A percentile compares a stretch with the other conserved stretches of the same genome.
phyloP scores from a whole-genome alignment of 2,797 vertebrate genomes.

The Sylvia borin region DNA sequence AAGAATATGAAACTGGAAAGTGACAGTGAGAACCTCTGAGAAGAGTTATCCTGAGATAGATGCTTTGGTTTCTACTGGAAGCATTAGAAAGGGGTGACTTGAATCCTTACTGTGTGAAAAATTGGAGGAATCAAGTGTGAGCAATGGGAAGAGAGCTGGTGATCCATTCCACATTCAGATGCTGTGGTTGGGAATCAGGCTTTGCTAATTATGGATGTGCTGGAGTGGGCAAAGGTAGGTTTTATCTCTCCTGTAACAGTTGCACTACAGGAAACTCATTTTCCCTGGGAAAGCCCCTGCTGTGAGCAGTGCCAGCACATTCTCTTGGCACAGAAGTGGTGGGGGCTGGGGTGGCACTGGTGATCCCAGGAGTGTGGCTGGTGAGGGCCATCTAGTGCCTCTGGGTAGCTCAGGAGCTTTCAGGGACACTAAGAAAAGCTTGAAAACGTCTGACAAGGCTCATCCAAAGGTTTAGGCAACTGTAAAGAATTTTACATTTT shows the following conservation, averaged over 20 bases:
- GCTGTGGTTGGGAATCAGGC: neutral
- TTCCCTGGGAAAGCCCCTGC: neutral
- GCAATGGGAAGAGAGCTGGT: neutral
- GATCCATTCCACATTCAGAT: neutral
- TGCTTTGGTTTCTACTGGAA: neutral
- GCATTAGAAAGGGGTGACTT: neutral
- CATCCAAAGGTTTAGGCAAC: neutral
- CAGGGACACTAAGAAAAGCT: neutral
- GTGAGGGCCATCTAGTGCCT: neutral
- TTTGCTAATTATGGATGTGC: neutral
- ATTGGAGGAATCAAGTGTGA: neutral
- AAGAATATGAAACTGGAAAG: neutral
- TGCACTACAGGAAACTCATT: neutral
- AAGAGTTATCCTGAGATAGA: neutral
- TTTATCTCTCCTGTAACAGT: neutral
- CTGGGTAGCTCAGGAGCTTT: neutral
- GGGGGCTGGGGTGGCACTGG: neutral
- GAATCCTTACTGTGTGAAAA: neutral
- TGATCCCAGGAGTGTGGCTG: neutral
- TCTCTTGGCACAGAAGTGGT: neutral
- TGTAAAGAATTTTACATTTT: neutral
- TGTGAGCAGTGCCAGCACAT: neutral
- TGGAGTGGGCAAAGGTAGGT: neutral
- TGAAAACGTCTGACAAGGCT: neutral
- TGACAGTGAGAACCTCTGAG: neutral